phyloP scores from a whole-genome alignment of 2,113 vertebrate genomes.

The Opisthocomus hoazin region DNA sequence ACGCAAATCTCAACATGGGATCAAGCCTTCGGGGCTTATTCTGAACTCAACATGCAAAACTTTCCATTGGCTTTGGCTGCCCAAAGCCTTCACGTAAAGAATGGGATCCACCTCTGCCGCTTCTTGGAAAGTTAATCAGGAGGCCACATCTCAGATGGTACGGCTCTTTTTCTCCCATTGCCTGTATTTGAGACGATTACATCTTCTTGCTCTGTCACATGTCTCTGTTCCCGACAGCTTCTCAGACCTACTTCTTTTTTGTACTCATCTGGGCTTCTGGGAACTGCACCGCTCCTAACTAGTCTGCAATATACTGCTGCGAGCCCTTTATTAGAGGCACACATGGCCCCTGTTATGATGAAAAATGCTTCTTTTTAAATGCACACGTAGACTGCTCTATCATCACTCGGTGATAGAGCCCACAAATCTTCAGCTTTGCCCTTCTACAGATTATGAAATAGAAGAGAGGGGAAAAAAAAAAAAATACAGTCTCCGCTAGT shows the following conservation, averaged over 20 bases:
- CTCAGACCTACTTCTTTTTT: background rate
- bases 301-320: constrained; percentile 43
- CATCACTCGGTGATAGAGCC: constrained; percentile 45
- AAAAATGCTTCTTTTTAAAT: constrained; percentile 60
- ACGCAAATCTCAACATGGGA: background rate
- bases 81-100: background rate
- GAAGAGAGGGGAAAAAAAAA: background rate
- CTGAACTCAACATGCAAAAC: background rate
- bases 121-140: background rate
- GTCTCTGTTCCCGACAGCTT: constrained; percentile 33
- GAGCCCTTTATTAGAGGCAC: constrained; percentile 35
- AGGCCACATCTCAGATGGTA: background rate
- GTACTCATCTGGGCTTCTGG: constrained; percentile 37
- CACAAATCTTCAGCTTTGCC: constrained; percentile 57
- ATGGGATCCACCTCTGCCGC: background rate
- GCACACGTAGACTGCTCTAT: constrained; percentile 43
- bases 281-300: constrained; percentile 24
- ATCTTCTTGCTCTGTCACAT: constrained; percentile 7
- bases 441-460: constrained; percentile 49
- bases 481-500: background rate
- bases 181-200: background rate
- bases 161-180: background rate
- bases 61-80: background rate
- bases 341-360: constrained; percentile 64
- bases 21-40: background rate